Percentiles rank a stretch among this genome's conserved stretches.
Conservation (phyloP, 2,888 invertebrate genomes). For the Rhagium mordax region DNA sequence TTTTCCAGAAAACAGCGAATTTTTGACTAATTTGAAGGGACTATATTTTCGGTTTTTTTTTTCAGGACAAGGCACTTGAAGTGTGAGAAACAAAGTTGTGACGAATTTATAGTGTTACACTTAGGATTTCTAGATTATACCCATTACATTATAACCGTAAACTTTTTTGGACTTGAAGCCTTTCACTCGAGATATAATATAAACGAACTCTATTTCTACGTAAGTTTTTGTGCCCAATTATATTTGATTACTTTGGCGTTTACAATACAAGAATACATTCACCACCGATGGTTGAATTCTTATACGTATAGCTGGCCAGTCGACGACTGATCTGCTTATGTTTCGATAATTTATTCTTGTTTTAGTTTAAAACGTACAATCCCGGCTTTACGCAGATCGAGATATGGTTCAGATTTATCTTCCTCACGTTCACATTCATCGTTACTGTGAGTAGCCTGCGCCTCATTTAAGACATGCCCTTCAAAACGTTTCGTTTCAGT, state of each 20-base stretch:
- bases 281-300: no score
- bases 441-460: constrained; percentile 82
- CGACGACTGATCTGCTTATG: no score
- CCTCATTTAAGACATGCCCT: not conserved
- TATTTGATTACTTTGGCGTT: not conserved
- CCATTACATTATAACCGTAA: constrained; percentile 88
- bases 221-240: constrained; percentile 73
- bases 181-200: constrained; percentile 90
- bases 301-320: no score
- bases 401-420: constrained; percentile 97
- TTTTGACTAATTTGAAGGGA: no score
- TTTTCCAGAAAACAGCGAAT: no score
- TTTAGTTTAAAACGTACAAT: constrained; percentile 96
- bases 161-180: constrained; percentile 87
- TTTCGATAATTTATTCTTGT: no score
- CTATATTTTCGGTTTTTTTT: no score
- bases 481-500: constrained; percentile 76
- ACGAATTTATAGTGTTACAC: constrained; percentile 91
- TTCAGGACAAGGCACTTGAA: constrained; percentile 84
- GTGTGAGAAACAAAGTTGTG: constrained; percentile 87
- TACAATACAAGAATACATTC: no score
- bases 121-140: constrained; percentile 91
- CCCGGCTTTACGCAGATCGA: constrained; percentile 97
- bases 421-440: constrained; percentile 88
- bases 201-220: constrained; percentile 87